phyloP scores from a whole-genome alignment of 2,888 invertebrate species.

The Chorisops tibialis region DNA sequence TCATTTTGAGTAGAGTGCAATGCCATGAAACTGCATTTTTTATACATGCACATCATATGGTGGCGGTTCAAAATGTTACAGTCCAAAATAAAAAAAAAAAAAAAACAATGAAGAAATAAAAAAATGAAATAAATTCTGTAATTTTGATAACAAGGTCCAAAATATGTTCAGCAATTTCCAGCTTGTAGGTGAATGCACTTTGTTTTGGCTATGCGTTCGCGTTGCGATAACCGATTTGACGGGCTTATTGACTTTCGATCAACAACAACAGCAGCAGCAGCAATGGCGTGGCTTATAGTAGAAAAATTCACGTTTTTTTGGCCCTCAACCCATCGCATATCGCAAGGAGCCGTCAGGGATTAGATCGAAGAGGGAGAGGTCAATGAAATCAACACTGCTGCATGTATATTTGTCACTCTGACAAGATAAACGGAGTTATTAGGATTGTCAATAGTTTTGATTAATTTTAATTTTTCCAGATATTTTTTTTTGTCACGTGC shows the following conservation, averaged over 20 bases:
- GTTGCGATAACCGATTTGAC: slow-evolving; percentile 16
- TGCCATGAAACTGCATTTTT: slow-evolving; percentile 1
- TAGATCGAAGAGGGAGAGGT: no score
- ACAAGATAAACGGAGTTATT: no score
- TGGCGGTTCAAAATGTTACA: slow-evolving; percentile 6
- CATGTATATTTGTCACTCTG: no score
- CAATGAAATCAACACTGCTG: no score
- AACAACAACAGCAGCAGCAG: no score
- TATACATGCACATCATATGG: background rate
- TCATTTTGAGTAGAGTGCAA: background rate
- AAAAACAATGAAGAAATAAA: background rate
- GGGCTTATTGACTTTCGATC: background rate
- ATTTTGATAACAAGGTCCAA: slow-evolving; percentile 17
- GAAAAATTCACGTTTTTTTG: no score
- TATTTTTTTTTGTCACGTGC: no score
- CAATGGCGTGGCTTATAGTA: no score
- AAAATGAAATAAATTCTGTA: background rate
- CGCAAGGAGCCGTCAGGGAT: no score
- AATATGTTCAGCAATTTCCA: slow-evolving; percentile 23
- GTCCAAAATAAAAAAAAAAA: background rate
- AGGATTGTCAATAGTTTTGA: no score
- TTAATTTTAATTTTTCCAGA: no score
- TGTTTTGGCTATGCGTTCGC: slow-evolving; percentile 23
- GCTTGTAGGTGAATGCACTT: slow-evolving; percentile 24
- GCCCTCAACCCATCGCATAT: no score